Evolutionary conservation across 2,113 vertebrate species (phyloP).

Genomic region (Cheilinus undulatus): DNA sequence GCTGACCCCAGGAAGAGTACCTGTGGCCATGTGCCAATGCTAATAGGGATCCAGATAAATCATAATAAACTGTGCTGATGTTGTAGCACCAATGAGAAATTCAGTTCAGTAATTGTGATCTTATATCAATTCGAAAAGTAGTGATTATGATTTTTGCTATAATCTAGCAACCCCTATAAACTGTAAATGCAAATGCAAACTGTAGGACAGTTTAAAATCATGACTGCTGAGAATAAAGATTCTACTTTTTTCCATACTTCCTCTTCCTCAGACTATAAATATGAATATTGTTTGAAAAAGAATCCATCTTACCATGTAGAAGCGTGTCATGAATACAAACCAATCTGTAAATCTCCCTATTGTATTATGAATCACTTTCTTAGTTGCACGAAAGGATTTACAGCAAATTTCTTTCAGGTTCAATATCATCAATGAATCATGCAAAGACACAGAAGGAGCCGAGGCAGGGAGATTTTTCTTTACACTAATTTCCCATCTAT

Average conservation of each 20-base stretch:
- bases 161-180: no score
- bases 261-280: slow-evolving; percentile 54
- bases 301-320: slow-evolving; percentile 25
- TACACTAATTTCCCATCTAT: slow-evolving; percentile 57
- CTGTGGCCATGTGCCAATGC: no score
- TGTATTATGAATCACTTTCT: slow-evolving; percentile 58
- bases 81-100: no score
- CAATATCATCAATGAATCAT: slow-evolving; percentile 64
- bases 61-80: no score
- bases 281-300: slow-evolving; percentile 50
- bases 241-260: slow-evolving; percentile 29
- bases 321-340: slow-evolving; percentile 38
- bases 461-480: slow-evolving; percentile 56
- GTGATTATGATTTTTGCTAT: no score
- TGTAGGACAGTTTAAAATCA: slow-evolving; percentile 33
- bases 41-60: no score
- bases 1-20: no score
- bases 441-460: slow-evolving; percentile 19
- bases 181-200: slow-evolving; percentile 32
- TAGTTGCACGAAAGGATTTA: slow-evolving; percentile 58
- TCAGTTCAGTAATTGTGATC: no score
- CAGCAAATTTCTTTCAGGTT: slow-evolving; percentile 52
- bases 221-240: slow-evolving; percentile 9
- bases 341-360: slow-evolving; percentile 55
- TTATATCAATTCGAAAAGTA: no score